Percentiles rank a stretch among this genome's conserved stretches.
These are phyloP conservation scores for Porites divaricata DNA, from an alignment of 92 coral and sea anemone genomes.

Conservation along the genomic window DNA sequence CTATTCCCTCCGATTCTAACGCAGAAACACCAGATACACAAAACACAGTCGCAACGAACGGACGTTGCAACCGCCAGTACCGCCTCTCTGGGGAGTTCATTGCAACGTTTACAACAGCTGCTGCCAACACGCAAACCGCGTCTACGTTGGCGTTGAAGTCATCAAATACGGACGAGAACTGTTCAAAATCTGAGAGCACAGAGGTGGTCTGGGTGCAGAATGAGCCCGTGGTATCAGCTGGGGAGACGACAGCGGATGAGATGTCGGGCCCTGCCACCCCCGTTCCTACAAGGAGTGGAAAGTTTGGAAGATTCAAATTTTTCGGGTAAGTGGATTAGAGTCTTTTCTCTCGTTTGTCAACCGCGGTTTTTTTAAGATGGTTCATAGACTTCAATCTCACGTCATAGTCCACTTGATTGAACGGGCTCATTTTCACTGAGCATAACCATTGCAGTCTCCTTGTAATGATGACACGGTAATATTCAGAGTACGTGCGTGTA, in stretches of 20 bases:
- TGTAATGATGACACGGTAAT: no score
- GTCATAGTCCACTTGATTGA: no score
- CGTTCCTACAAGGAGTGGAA: conserved; percentile 63
- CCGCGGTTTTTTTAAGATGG: no score
- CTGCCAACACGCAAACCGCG: conserved; percentile 44
- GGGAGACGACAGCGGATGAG: conserved; percentile 85
- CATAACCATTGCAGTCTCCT: no score
- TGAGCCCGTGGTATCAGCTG: conserved; percentile 80
- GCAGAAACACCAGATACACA: conserved; percentile 20
- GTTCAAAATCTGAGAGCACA: conserved; percentile 63
- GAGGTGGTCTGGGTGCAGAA: conserved; percentile 83
- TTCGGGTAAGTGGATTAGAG: conserved; percentile 55
- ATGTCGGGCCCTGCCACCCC: conserved; percentile 77
- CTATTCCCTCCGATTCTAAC: conserved; percentile 39
- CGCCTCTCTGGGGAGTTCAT: conserved; percentile 67
- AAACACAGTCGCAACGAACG: conserved; percentile 21
- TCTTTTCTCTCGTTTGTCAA: background rate
- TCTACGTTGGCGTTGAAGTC: conserved; percentile 52
- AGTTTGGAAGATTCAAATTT: conserved; percentile 66
- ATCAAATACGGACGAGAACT: conserved; percentile 61
- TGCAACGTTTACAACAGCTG: conserved; percentile 70
- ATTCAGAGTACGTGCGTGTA: no score
- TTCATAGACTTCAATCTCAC: no score
- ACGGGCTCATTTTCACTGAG: no score
- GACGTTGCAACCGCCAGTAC: conserved; percentile 29